Base-by-base conservation (phyloP, 2,888 invertebrate species). In the Calameuta filiformis region DNA sequence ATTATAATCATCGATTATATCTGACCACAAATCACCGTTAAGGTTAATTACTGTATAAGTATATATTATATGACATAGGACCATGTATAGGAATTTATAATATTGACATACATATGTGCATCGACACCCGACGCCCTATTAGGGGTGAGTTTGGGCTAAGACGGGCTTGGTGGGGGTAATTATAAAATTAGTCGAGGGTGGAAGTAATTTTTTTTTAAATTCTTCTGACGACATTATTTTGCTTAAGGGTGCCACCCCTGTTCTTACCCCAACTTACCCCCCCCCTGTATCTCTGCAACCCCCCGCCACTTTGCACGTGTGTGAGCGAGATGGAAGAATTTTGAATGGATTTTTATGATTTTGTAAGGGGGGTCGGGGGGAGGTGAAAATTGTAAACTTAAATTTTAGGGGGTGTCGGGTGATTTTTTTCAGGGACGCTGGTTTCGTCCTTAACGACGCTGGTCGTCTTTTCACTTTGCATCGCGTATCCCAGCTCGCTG, bases 381-480 rank as follows among this genome's bases (percentile, higher is more conserved):
- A 15, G 30, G 11, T 35, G 35, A 3, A 69, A 69, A 12, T 69
- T n/a, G 1, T n/a, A 30, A 12, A 0, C 11, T 15, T 69, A 69
- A 69, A 79, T 73, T 85, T 83, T 79, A 78, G 37, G 31, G 69
- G 31, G 30, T 11, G 69, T 30, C 12, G 31, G 30, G 31, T 15
- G 23, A 34, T 73, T 73, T 34, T 4, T 68, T 81, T 40, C 40
- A 56, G 23, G 85, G 85, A 83, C 84, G 87, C 87, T 82, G 87
- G 87, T 79, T 83, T 84, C 86, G 87, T 85, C 84, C 83, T 35
- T 76, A 76, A 11, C 76, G 86, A 84, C 85, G 87, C 87, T 85
- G 87, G 87, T 83, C 87, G 87, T 87, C 86, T 73, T 69, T 80
- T 74, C 71, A 73, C 73, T 6, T 75, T 37, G 23, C 12, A 71